Evolutionary conservation across 2,888 invertebrate species (phyloP).

Genomic region (Nasonia oneida): DNA sequence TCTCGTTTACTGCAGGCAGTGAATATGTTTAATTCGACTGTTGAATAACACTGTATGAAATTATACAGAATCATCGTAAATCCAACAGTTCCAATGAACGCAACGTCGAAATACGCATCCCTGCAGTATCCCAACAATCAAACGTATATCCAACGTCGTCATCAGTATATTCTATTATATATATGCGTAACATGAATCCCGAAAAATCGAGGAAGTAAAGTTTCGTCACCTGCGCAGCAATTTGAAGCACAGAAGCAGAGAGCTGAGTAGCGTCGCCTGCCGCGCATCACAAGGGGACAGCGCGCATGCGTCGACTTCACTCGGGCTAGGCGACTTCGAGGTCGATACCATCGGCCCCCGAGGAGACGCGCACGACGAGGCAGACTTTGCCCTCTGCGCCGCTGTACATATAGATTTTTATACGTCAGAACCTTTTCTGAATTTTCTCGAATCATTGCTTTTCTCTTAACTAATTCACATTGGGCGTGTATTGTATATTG

Average conservation of each 20-base stretch:
- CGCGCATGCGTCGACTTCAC: constrained; percentile 49
- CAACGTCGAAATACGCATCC: too few relatives aligned
- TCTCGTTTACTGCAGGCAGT: too few relatives aligned
- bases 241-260: constrained; percentile 21
- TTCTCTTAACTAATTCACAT: too few relatives aligned
- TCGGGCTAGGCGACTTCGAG: constrained; percentile 39
- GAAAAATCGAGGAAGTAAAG: neutral
- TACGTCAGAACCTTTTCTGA: neutral
- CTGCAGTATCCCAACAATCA: too few relatives aligned
- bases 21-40: too few relatives aligned
- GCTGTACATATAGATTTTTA: neutral
- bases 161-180: too few relatives aligned
- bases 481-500: too few relatives aligned
- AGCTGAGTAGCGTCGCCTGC: neutral
- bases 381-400: neutral
- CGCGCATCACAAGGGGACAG: neutral
- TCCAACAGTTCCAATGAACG: too few relatives aligned
- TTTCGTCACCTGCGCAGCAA: neutral
- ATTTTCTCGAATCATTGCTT: too few relatives aligned
- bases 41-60: too few relatives aligned
- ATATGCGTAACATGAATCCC: neutral
- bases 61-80: too few relatives aligned
- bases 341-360: constrained; percentile 51
- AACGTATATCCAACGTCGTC: too few relatives aligned
- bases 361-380: constrained; percentile 38